Conservation (phyloP, 92 coral and sea anemone genomes). For the Siderastrea siderea region DNA sequence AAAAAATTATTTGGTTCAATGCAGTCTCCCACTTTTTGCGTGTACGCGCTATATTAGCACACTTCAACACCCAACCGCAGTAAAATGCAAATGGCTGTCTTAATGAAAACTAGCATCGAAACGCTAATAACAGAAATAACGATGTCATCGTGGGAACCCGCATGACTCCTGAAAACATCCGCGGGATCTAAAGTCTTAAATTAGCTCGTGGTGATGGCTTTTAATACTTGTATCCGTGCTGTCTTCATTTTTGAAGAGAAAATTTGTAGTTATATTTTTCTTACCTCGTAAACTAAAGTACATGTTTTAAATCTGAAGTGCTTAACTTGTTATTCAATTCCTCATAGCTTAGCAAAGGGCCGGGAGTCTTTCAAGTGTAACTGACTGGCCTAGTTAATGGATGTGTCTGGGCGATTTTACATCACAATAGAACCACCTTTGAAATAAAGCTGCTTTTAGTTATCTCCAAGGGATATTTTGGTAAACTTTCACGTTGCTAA, state of each 20-base stretch:
- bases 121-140: background rate
- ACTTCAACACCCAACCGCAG: too few species aligned
- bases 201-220: background rate
- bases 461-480: background rate
- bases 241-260: too few species aligned
- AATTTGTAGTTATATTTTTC: too few species aligned
- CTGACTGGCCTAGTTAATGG: background rate
- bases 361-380: background rate
- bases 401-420: background rate
- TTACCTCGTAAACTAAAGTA: too few species aligned
- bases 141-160: background rate
- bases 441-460: background rate
- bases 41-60: too few species aligned
- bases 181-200: background rate
- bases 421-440: background rate
- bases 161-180: background rate
- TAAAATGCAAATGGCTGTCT: background rate
- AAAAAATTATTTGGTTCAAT: too few species aligned
- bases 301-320: too few species aligned
- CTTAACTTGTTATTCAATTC: too few species aligned
- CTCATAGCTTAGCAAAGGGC: too few species aligned
- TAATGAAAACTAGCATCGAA: background rate
- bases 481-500: constrained; percentile 16
- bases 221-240: too few species aligned
- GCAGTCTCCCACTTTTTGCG: too few species aligned